Conservation (phyloP, 2,113 vertebrate species). For the Pyrgilauda ruficollis region DNA sequence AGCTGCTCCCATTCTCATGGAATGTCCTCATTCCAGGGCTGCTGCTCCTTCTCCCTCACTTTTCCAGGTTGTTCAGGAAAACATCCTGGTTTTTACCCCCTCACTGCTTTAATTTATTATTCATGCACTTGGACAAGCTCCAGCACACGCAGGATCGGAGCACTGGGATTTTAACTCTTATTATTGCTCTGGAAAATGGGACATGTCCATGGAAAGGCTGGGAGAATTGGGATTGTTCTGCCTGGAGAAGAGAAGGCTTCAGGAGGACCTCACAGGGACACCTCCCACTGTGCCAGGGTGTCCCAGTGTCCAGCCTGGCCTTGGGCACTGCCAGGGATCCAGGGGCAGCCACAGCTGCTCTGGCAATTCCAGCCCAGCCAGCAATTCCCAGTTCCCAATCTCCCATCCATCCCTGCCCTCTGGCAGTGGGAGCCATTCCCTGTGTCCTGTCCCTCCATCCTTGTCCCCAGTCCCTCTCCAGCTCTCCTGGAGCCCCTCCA, state of each 20-base stretch:
- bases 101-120: not conserved
- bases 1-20: not conserved
- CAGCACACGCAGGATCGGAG: not conserved
- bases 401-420: not conserved
- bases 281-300: not conserved
- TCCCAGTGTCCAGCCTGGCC: not conserved
- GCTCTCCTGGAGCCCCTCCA: not conserved
- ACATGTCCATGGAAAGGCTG: not conserved
- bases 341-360: not conserved
- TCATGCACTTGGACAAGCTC: no score
- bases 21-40: not conserved
- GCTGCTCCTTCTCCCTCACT: not conserved
- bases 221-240: not conserved
- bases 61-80: not conserved
- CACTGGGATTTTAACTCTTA: no score
- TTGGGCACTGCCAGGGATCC: not conserved
- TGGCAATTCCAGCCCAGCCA: not conserved
- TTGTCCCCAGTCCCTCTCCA: not conserved
- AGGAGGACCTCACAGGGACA: no score
- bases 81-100: not conserved
- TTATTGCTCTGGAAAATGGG: not conserved
- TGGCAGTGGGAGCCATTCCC: not conserved
- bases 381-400: not conserved
- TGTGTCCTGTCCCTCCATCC: not conserved
- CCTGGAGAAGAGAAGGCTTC: no score